A percentile compares a stretch with the other conserved stretches of the same genome.
These are phyloP conservation scores for Poecile atricapillus DNA, from an alignment of 2,113 vertebrate genomes.

Conservation along the genomic window DNA sequence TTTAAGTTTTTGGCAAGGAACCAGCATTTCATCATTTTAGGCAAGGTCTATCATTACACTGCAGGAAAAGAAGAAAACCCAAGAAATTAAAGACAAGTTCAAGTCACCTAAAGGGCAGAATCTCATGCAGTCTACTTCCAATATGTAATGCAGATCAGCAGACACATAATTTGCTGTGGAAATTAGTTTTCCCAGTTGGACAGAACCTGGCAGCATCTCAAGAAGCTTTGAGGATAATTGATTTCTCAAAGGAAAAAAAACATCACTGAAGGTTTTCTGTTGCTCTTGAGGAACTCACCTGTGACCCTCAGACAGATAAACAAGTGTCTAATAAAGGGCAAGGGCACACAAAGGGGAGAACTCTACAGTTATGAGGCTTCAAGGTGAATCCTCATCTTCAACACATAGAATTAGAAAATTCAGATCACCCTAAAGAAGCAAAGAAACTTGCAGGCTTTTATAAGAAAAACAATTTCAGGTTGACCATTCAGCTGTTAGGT, in stretches of 20 bases:
- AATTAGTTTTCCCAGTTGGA: slow-evolving; percentile 27
- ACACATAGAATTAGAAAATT: background rate
- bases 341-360: background rate
- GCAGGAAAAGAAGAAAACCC: background rate
- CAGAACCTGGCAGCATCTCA: background rate
- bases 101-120: background rate
- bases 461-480: background rate
- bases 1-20: slow-evolving; percentile 48
- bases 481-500: background rate
- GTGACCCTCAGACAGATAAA: background rate
- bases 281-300: background rate
- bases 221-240: background rate
- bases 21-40: slow-evolving; percentile 30
- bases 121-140: background rate
- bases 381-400: background rate
- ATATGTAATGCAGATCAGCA: background rate
- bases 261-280: background rate
- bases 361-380: background rate
- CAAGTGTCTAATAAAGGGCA: background rate
- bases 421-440: background rate
- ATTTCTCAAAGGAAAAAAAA: slow-evolving; percentile 33
- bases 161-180: slow-evolving; percentile 1
- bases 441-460: background rate
- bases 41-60: background rate
- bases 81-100: slow-evolving; percentile 5